Percentiles rank a stretch among this genome's conserved stretches.
Evolutionary conservation across 2,113 vertebrate genomes (phyloP).

Genomic region (Shinisaurus crocodilurus): DNA sequence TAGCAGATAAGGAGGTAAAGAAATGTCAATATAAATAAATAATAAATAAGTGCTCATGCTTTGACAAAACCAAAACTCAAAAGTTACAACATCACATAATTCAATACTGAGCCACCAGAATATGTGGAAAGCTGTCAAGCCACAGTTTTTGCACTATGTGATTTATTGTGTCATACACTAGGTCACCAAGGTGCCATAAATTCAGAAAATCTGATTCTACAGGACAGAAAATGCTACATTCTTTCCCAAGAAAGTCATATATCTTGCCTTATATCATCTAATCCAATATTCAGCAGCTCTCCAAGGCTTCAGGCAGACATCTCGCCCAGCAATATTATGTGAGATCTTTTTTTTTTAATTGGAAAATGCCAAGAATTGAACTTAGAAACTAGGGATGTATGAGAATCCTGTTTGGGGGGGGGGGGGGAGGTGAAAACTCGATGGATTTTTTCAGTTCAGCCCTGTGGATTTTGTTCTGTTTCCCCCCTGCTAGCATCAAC

Average conservation of each 20-base stretch:
- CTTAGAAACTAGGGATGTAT: not conserved
- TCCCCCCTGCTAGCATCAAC: too few species aligned
- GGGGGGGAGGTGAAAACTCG: too few species aligned
- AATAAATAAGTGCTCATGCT: not conserved
- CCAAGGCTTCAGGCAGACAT: not conserved
- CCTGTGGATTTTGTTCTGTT: too few species aligned
- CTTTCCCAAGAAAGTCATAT: not conserved
- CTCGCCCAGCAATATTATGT: not conserved
- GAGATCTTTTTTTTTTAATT: not conserved
- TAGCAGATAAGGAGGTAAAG: not conserved
- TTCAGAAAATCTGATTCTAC: not conserved
- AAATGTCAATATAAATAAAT: not conserved
- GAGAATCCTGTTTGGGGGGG: too few species aligned
- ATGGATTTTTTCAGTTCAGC: too few species aligned
- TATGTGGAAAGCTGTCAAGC: not conserved
- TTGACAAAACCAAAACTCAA: not conserved
- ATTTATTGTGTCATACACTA: not conserved
- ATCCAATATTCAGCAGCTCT: not conserved
- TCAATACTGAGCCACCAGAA: not conserved
- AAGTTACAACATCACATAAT: not conserved
- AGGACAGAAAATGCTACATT: not conserved
- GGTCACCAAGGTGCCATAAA: not conserved
- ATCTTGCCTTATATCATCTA: not conserved
- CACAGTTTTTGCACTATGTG: not conserved
- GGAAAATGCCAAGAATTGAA: not conserved